Conservation (phyloP, 2,113 vertebrate species). For the Nycticryphes semicollaris region DNA sequence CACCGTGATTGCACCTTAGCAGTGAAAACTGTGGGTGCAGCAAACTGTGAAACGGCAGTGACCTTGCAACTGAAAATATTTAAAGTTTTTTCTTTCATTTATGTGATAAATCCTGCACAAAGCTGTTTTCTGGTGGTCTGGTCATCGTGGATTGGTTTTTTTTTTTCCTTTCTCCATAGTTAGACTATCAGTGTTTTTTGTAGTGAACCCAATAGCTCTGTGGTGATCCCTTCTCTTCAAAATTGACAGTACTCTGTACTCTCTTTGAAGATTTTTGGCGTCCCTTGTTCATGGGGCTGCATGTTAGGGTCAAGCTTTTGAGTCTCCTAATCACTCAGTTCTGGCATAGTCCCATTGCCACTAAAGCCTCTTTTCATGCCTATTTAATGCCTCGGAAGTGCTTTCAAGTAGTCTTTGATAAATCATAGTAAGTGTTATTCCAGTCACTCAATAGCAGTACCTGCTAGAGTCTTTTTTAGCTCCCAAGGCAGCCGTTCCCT, state of each 20-base stretch:
- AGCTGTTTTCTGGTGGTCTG: background rate
- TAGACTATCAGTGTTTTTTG: background rate
- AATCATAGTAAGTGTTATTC: conserved; percentile 84
- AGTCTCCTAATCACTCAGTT: conserved; percentile 53
- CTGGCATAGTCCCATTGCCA: conserved; percentile 61
- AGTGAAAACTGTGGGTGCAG: background rate
- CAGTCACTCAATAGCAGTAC: conserved; percentile 78
- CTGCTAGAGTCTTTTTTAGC: conserved; percentile 69
- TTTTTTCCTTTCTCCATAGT: background rate
- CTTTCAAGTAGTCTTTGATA: conserved; percentile 91
- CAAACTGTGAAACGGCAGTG: background rate
- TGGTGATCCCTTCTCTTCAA: background rate
- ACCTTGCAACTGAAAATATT: background rate
- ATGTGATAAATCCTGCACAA: background rate
- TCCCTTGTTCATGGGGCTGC: conserved; percentile 55
- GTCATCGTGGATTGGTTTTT: background rate
- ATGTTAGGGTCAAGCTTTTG: conserved; percentile 49
- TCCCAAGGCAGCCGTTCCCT: conserved; percentile 77
- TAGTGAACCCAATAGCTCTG: background rate
- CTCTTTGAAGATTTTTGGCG: conserved; percentile 45
- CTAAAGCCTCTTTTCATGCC: conserved; percentile 78
- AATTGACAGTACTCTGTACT: background rate
- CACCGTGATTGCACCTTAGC: background rate
- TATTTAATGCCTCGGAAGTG: conserved; percentile 83
- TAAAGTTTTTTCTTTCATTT: background rate